Percentiles rank a stretch among this genome's conserved stretches.
These are phyloP conservation scores for Pocillopora grandis DNA, from an alignment of 92 coral and sea anemone genomes.

Conservation along the genomic window DNA sequence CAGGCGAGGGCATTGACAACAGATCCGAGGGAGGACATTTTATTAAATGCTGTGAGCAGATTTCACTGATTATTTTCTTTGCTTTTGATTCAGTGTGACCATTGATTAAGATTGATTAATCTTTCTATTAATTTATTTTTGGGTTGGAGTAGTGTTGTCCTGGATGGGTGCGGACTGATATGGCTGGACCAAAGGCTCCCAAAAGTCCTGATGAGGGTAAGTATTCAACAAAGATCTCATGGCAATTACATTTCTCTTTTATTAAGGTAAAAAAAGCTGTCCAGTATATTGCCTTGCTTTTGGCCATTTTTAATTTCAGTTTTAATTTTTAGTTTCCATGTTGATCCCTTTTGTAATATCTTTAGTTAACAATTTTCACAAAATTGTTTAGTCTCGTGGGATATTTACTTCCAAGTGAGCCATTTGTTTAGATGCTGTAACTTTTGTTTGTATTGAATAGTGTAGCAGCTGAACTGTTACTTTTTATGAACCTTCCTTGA, in stretches of 20 bases:
- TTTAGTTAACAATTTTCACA: too few relatives aligned
- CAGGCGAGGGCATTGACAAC: constrained; percentile 68
- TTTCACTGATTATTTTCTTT: neutral
- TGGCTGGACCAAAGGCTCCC: constrained; percentile 79
- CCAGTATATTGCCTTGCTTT: too few relatives aligned
- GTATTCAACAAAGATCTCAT: neutral
- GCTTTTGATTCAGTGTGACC: neutral
- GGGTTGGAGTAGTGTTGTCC: constrained; percentile 65
- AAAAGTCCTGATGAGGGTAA: constrained; percentile 63
- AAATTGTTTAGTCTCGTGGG: too few relatives aligned
- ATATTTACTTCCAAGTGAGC: too few relatives aligned
- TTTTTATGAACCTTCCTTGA: too few relatives aligned
- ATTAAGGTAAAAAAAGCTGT: neutral
- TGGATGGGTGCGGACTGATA: constrained; percentile 82
- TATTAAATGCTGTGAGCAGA: constrained; percentile 77
- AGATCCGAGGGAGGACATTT: constrained; percentile 71
- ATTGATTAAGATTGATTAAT: neutral
- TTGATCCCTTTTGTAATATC: too few relatives aligned
- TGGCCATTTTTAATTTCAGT: too few relatives aligned
- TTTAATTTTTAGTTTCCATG: too few relatives aligned
- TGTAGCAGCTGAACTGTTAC: too few relatives aligned
- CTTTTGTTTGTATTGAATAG: too few relatives aligned
- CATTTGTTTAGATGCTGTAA: too few relatives aligned
- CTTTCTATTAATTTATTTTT: neutral
- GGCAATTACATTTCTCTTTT: neutral